Conservation (phyloP, 64 coral and sea anemone genomes). For the Trachythela sp. region DNA sequence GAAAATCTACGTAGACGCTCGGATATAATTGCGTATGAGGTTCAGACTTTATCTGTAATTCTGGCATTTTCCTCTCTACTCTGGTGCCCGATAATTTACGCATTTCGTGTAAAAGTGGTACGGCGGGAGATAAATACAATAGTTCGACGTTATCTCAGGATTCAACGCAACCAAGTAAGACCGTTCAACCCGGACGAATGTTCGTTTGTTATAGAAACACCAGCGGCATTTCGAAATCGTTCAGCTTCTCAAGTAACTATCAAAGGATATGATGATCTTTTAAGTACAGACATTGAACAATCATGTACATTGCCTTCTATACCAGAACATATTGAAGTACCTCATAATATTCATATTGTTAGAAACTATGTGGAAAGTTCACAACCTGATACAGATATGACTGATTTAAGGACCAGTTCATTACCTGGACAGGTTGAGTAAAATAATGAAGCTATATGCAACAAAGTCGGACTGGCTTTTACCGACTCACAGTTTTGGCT, state of each 20-base stretch:
- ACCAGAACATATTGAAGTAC: background rate
- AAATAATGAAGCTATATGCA: background rate
- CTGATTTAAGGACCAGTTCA: background rate
- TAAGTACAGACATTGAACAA: constrained; percentile 14
- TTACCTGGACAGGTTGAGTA: constrained; percentile 5
- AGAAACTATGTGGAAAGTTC: background rate
- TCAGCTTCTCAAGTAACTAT: constrained; percentile 53
- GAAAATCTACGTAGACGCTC: constrained; percentile 46
- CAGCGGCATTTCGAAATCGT: constrained; percentile 58
- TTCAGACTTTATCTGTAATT: constrained; percentile 55
- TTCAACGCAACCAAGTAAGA: constrained; percentile 41
- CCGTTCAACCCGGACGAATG: constrained; percentile 52
- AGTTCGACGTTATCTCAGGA: constrained; percentile 28
- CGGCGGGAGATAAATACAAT: constrained; percentile 48
- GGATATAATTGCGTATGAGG: constrained; percentile 29
- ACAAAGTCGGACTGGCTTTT: background rate
- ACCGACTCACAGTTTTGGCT: background rate
- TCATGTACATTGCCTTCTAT: constrained; percentile 11
- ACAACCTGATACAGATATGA: constrained; percentile 3
- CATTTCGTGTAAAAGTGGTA: constrained; percentile 71
- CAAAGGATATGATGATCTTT: background rate
- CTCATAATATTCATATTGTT: background rate
- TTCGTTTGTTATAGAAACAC: constrained; percentile 51
- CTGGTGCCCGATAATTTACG: constrained; percentile 83
- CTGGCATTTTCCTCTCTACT: constrained; percentile 45